phyloP scores from a whole-genome alignment of 2,797 vertebrate species.

The Muscicapa striata region DNA sequence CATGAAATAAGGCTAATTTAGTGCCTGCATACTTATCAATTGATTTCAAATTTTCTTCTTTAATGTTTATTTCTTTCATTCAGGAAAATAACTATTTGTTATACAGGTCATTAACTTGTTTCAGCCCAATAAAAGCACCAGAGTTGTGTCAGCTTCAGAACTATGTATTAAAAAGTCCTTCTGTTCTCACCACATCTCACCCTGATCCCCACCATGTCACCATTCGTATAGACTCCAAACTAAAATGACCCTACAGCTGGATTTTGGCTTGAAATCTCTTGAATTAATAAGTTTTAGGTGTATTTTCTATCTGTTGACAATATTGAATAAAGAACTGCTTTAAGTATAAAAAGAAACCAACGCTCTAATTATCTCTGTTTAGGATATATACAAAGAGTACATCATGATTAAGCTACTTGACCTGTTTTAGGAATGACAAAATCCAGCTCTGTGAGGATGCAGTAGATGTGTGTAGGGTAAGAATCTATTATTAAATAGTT shows the following conservation, averaged over 20 bases:
- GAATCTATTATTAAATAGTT: conserved; percentile 41
- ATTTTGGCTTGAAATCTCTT: neutral
- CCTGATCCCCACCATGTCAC: neutral
- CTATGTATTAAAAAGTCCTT: neutral
- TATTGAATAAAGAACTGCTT: neutral
- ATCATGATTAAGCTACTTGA: neutral
- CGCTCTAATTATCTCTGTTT: neutral
- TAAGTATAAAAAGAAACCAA: neutral
- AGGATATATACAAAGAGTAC: neutral
- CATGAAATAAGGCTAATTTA: conserved; percentile 63
- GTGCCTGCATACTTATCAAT: conserved; percentile 31
- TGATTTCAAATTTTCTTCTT: conserved; percentile 46
- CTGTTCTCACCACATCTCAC: neutral
- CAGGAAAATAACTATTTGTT: conserved; percentile 11
- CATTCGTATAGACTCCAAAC: neutral
- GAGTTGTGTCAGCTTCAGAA: neutral
- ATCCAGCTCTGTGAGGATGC: neutral
- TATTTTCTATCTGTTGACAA: neutral
- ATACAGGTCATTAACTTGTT: conserved; percentile 7
- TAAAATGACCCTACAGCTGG: neutral
- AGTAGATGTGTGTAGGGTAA: neutral
- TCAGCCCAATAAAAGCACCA: neutral
- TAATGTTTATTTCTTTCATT: conserved; percentile 34
- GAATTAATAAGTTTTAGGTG: neutral
- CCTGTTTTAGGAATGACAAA: conserved; percentile 13